Conservation (phyloP, 2,113 vertebrate species). For the Ondatra zibethicus region DNA sequence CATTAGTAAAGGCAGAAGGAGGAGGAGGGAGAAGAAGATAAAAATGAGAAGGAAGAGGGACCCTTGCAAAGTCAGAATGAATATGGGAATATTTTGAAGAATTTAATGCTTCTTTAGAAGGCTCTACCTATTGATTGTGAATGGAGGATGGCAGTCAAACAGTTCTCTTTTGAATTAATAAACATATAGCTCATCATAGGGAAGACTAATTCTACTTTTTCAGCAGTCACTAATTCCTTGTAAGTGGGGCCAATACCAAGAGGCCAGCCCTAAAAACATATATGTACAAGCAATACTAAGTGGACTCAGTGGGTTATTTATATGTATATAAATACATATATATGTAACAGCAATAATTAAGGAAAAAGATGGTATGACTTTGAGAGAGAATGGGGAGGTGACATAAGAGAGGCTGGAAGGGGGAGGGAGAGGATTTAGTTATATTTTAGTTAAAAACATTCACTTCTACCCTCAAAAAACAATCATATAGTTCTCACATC, state of each 20-base stretch:
- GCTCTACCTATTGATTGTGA: neutral
- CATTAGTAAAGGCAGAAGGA: neutral
- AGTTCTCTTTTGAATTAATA: slow-evolving; percentile 8
- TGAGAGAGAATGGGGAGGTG: neutral
- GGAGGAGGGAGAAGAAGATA: neutral
- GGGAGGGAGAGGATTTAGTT: neutral
- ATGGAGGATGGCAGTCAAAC: neutral
- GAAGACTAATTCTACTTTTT: neutral
- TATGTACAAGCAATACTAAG: neutral
- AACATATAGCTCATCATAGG: neutral
- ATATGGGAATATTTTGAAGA: neutral
- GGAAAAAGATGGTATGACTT: neutral
- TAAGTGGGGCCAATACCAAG: neutral
- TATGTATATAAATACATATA: neutral
- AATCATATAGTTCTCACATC: neutral
- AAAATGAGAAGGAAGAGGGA: neutral
- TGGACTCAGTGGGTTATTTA: neutral
- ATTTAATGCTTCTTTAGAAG: neutral
- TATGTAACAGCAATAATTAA: neutral
- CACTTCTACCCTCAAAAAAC: neutral
- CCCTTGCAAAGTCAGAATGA: neutral
- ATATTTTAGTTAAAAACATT: neutral
- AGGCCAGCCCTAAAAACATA: neutral
- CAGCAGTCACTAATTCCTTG: neutral
- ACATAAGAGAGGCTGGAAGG: neutral